These are phyloP conservation scores for Papilio demoleus DNA, from an alignment of 2,888 invertebrate genomes.

Conservation along the genomic window DNA sequence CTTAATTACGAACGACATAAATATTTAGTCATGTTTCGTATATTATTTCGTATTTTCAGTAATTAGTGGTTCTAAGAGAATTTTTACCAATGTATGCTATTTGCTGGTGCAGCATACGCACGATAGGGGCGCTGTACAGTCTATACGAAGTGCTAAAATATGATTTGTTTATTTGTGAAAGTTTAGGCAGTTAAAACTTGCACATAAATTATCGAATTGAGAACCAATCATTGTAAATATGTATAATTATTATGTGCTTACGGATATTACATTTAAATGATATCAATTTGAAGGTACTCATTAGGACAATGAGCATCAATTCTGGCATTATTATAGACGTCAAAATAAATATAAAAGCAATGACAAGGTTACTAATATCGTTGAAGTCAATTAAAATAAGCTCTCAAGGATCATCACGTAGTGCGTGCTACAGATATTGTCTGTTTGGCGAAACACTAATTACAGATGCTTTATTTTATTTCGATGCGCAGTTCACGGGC, in stretches of 20 bases:
- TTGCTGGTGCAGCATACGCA: too few relatives aligned
- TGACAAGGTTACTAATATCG: slow-evolving; percentile 59
- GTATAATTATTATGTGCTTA: not conserved
- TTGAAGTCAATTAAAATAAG: slow-evolving; percentile 40
- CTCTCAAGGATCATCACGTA: slow-evolving; percentile 60
- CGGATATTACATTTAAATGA: slow-evolving; percentile 5
- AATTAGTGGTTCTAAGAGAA: too few relatives aligned
- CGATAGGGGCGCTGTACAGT: too few relatives aligned
- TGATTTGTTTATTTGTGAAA: too few relatives aligned
- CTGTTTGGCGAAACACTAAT: slow-evolving; percentile 53
- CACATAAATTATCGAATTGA: not conserved
- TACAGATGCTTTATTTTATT: slow-evolving; percentile 49
- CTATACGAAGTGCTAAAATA: too few relatives aligned
- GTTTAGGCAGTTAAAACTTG: not conserved
- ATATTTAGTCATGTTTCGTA: too few relatives aligned
- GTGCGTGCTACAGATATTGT: slow-evolving; percentile 64
- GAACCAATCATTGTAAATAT: not conserved
- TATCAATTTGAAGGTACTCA: slow-evolving; percentile 2
- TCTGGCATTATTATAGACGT: slow-evolving; percentile 12
- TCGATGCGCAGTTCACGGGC: slow-evolving; percentile 50
- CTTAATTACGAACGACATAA: too few relatives aligned
- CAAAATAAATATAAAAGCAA: slow-evolving; percentile 17
- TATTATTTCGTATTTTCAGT: too few relatives aligned
- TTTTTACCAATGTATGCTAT: too few relatives aligned
- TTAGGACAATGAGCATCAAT: slow-evolving; percentile 5